Base-by-base conservation (phyloP, 2,113 vertebrate species). In the Gobius niger region DNA sequence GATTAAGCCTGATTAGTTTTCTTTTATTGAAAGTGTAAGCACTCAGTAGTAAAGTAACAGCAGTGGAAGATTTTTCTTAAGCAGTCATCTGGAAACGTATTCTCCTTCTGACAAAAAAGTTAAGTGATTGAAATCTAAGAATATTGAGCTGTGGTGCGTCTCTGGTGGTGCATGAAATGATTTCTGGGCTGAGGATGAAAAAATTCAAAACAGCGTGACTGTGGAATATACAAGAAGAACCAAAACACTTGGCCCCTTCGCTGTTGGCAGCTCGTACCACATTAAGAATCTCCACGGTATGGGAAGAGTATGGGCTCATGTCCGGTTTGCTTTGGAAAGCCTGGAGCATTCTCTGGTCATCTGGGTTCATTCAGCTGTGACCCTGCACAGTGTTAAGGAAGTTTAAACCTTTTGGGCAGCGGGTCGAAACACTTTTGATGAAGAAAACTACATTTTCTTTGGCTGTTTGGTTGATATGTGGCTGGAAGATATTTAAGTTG, bases 331-430 rank as follows among this genome's bases (percentile, higher is more conserved):
- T 87, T 87, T 86, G 87, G 86, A 88, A 67, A 18, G 77, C 76
- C 81, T 50, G 46, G 16, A 85, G 84, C 85, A 69, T 80, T 88
- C 81, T 73, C 72, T 75, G 65, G 72, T 88, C 86, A 85, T 88
- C 86, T 91, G 86, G 86, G 76, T 86, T 86, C 69, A 75, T 87
- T 91, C 84, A 87, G 70, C 80, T 76, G 80, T 85, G 84, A 89
- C 86, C 81, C 84, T 86, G 79, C 71, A 60, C 61, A 81, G 75
- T 77, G 76, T 91, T 87, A 73, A 75, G 60, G 80, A 77, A 65
- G 69, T 79, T 82, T 72, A 81, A 83, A 80, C 68, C 60, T 63
- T 65, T 65, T 71, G 54, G 41, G 46, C 57, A 65, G 40, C 41
- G 59, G 80, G 79, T 24, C 64, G 11, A 70, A 75, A 66, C 56